Evolutionary conservation across 2,113 vertebrate species (phyloP), one percentile per base, ranked within the genome.

Genomic region (Menura novaehollandiae): DNA sequence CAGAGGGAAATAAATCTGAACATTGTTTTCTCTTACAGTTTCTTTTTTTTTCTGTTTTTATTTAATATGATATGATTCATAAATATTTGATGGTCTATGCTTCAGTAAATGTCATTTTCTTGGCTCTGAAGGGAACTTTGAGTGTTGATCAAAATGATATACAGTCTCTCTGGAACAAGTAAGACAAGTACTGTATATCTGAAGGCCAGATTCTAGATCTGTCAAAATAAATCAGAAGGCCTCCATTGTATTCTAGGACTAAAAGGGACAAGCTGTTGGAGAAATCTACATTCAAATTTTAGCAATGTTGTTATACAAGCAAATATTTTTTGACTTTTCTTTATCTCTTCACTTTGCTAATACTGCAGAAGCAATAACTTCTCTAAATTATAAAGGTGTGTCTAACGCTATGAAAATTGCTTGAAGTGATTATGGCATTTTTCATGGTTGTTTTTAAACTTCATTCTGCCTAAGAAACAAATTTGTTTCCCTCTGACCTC

Each of bases 31-130:
- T 88, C 55, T 72, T 52, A 59, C 16, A 85, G 56, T 41, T 88
- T 77, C 4, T 69, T 68, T 83, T 83, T 84, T 21, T 41, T 77
- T 71, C 63, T 89, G 72, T 81, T 93, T 97, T 86, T 94, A 88
- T 75, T 92, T 78, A 67, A 53, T 52, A 24, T 87, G 52, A 72
- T 67, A 85, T 55, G 52, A 93, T 87, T 92, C 24, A 81, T 91
- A 84, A 91, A 41, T 85, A 55, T 78, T 93, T 92, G 86, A 92
- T 63, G 44, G 28, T 1, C 33, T 86, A 24, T 71, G 63, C 55
- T 73, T 84, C 68, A 85, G 68, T 35, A 68, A 74, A 86, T 85
- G 76, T 75, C 18, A 92, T 75, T 95, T 95, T 95, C 86, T 95
- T 96, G 95, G 77, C 91, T 89, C 35, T 89, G 24, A 13, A 28